Evolutionary conservation across 2,113 vertebrate genomes (phyloP), one percentile per base, ranked within the genome.

Genomic region (Turdus rufiventris): DNA sequence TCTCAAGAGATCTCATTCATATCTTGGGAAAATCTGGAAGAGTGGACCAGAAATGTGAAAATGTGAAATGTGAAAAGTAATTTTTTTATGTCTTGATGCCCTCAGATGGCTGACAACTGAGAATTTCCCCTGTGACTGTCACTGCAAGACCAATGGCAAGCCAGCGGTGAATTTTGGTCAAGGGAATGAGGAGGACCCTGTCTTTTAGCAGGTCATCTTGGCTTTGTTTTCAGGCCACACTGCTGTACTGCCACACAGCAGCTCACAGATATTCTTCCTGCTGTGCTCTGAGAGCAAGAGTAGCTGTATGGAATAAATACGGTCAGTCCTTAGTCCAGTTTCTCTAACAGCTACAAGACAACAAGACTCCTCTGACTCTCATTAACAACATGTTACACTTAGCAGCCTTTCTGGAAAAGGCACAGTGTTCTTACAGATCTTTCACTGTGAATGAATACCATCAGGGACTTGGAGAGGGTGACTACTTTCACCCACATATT

Each of bases 11-110:
- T 43, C 17, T 34, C 0, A 56, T 83, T 79, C 63, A 26, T 65
- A 43, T 20, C 20, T 71, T 76, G 29, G 48, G 48, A 88, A 82
- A 51, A 43, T 38, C 61, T 88, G 34, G 12, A 74, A 85, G 50
- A 80, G 23, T 11, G 29, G 18, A 85, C 7, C 38, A 60, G 33
- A 90, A 75, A 13, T 38, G 6, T 40, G 38, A 40, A 40, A 40
- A 40, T 24, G 19, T 56, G n/a, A 40, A 40, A 40, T 24, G 19
- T 56, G n/a, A 42, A 56, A 60, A 79, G 26, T 33, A 45, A 6
- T 5, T 34, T 54, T 83, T 65, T 62, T 43, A 13, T 17, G 10
- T 60, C 0, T 0, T 25, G 36, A 51, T 89, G 24, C 7, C 14
- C 34, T 91, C 60, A 68, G 36, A 60, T 26, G 25, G 7, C 17